Percentiles rank a stretch among this genome's conserved stretches.
Conservation (phyloP, 2,797 vertebrate species). For the Onychomys torridus region DNA sequence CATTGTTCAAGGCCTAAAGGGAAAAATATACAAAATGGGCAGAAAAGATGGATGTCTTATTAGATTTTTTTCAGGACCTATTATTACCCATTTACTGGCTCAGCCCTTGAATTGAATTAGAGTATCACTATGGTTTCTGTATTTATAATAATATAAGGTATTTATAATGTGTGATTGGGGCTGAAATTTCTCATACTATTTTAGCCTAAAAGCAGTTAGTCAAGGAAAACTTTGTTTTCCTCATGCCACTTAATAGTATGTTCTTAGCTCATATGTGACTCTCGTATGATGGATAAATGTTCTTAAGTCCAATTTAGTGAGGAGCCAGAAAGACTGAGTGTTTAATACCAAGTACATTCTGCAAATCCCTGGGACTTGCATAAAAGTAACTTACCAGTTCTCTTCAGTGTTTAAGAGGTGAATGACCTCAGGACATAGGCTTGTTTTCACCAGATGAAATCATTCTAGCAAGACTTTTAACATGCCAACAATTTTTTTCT, state of each 20-base stretch:
- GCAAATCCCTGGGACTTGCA: not conserved
- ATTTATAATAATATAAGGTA: conserved; percentile 73
- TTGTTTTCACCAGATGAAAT: conserved; percentile 31
- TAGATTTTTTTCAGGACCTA: conserved; percentile 66
- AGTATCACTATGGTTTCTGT: conserved; percentile 57
- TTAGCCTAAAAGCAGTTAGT: conserved; percentile 70
- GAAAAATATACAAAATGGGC: conserved; percentile 54
- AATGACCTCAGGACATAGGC: not conserved
- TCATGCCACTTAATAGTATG: conserved; percentile 60
- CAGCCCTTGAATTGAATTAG: conserved; percentile 68
- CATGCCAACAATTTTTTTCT: not conserved
- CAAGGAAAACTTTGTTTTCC: conserved; percentile 69
- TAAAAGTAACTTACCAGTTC: not conserved
- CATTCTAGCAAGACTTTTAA: conserved; percentile 31
- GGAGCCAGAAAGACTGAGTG: conserved; percentile 43
- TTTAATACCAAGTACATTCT: conserved; percentile 23
- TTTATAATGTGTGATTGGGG: conserved; percentile 70
- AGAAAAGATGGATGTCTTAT: conserved; percentile 67
- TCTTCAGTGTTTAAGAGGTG: not conserved
- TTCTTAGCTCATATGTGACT: conserved; percentile 65
- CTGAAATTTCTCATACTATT: conserved; percentile 73
- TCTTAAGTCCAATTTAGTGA: conserved; percentile 62
- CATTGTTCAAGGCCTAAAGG: conserved; percentile 35
- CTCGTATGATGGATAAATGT: conserved; percentile 58
- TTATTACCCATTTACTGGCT: conserved; percentile 75